Evolutionary conservation across 2,888 invertebrate species (phyloP).

Genomic region (Ectropis crepuscularia): DNA sequence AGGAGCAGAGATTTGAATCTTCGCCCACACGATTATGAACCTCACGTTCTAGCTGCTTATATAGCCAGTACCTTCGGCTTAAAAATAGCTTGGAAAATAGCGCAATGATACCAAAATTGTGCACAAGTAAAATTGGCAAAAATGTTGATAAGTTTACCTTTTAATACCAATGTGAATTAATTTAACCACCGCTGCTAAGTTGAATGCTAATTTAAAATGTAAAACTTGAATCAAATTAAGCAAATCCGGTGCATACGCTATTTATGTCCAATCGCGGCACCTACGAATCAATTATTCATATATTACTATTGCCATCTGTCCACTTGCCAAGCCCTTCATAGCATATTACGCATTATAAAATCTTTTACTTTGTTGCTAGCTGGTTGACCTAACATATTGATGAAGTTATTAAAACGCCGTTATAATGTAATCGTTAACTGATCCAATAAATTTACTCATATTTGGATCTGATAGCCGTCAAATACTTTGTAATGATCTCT

Average conservation of each 20-base stretch:
- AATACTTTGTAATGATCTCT: neutral
- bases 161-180: no score
- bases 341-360: constrained; percentile 14
- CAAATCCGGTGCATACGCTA: neutral
- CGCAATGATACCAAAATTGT: no score
- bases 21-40: no score
- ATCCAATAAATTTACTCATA: neutral
- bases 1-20: no score
- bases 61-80: no score
- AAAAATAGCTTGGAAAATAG: no score
- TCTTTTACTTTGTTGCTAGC: constrained; percentile 18
- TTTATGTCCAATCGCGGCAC: constrained; percentile 1
- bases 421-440: neutral
- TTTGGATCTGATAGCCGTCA: constrained; percentile 4
- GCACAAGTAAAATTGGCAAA: no score
- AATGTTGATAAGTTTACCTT: no score
- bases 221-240: no score
- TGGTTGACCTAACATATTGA: constrained; percentile 19
- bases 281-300: constrained; percentile 24
- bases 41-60: no score
- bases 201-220: neutral
- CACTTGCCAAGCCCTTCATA: neutral
- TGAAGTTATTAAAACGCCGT: constrained; percentile 7
- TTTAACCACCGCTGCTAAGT: neutral
- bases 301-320: constrained; percentile 21